Base-by-base conservation (phyloP, 2,888 invertebrate species). In the Lepidochitona cinerea region DNA sequence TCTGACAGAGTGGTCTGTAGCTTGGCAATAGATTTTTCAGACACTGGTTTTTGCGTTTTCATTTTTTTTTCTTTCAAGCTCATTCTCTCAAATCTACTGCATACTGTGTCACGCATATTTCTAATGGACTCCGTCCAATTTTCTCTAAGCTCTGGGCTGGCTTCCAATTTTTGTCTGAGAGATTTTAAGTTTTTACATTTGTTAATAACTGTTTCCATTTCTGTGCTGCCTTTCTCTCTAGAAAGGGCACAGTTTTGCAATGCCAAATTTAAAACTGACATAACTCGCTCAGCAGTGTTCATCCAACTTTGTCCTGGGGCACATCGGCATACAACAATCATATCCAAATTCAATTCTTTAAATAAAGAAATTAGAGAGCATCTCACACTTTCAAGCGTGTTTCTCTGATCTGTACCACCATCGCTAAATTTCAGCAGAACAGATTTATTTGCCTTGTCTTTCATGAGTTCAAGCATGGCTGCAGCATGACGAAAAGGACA, bases 261-360 rank as follows among this genome's bases (percentile, higher is more conserved):
- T 6, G 14, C 69, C 6, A 69, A 5, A 54, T 80, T 72, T 37
- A 74, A 35, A 14, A 79, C 59, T 1, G 70, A 68, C 75, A 75
- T 75, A 0, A 77, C 70, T 26, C 75, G 65, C 37, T 79, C 79
- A 49, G 76, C 76, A 26, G 77, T 74, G 41, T 79, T 79, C 18
- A 23, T n/a, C 49, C 68, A 79, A 41, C 75, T 76, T 35, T 79
- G 77, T 9, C 79, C 77, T 37, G 75, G 78, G 5, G 79, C 79
- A 76, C 76, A 79, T 26, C 76, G 37, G 12, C 70, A 74, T 6
- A 53, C 14, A n/a, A 78, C 67, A 6, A 76, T 14, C 75, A 79
- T 70, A 37, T 78, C 80, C 9, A 80, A 37, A 41, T 80, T 53
- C 12, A 68, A 64, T 33, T 78, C 70, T 54, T 66, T 75, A 36